phyloP scores from a whole-genome alignment of 2,888 invertebrate species.

The Amblyteles armatorius region DNA sequence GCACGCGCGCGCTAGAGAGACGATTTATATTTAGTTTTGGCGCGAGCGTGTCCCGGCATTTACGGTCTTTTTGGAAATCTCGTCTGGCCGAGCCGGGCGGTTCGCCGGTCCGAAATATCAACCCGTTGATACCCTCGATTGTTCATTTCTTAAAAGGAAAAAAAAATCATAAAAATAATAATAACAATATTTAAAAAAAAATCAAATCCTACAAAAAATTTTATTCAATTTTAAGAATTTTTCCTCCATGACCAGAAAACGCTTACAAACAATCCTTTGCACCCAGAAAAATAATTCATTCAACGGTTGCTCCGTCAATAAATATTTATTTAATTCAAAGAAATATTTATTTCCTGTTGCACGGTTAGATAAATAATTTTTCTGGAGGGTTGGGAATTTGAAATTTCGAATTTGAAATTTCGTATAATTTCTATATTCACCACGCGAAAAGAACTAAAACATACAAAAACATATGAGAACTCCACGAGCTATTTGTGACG shows the following conservation, averaged over 20 bases:
- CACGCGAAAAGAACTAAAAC: not conserved
- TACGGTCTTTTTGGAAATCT: constrained; percentile 81
- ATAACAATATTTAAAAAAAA: not conserved
- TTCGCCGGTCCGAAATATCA: constrained; percentile 38
- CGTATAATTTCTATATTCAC: not conserved
- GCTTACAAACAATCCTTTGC: too few species aligned
- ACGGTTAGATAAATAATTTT: not conserved
- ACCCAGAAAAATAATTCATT: too few species aligned
- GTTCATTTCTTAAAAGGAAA: not conserved
- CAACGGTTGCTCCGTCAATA: not conserved
- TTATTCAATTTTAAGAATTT: not conserved
- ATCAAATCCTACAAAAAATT: too few species aligned
- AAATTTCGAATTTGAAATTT: not conserved
- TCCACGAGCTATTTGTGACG: too few species aligned
- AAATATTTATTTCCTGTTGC: not conserved
- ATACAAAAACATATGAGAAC: not conserved
- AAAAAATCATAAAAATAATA: not conserved
- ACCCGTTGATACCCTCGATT: not conserved
- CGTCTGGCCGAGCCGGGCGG: constrained; percentile 66
- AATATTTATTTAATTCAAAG: not conserved
- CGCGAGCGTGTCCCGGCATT: constrained; percentile 77
- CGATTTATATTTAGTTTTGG: constrained; percentile 83
- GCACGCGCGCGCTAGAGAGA: constrained; percentile 48
- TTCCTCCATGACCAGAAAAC: not conserved
- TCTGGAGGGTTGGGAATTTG: not conserved